phyloP scores from a whole-genome alignment of 1,140 invertebrate genomes.

The Orchestia grillus region DNA sequence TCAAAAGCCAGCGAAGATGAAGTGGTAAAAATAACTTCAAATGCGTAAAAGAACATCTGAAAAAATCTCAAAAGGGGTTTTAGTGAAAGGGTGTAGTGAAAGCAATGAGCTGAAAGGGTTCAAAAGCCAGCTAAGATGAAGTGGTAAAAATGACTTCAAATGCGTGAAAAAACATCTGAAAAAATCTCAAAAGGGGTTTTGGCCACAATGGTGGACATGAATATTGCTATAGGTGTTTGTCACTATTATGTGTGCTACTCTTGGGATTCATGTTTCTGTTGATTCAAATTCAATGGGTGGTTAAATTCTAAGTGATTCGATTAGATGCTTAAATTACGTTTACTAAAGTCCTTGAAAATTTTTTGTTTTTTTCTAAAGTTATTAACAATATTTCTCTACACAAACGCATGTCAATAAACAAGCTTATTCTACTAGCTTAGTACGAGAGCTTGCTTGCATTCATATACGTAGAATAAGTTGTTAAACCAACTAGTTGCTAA shows the following conservation, averaged over 20 bases:
- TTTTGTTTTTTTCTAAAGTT: background rate
- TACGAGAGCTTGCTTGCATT: background rate
- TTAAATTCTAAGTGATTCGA: background rate
- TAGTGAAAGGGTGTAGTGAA: background rate
- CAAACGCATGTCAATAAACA: background rate
- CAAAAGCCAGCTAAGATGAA: background rate
- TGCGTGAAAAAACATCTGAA: background rate
- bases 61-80: background rate
- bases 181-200: background rate
- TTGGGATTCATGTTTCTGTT: background rate
- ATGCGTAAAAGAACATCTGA: background rate
- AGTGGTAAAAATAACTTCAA: background rate
- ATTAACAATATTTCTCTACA: background rate
- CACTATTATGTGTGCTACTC: background rate
- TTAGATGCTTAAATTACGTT: background rate
- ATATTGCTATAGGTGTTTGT: background rate
- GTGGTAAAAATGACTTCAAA: background rate
- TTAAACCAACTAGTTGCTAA: background rate
- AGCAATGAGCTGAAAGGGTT: background rate
- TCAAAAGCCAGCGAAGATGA: background rate
- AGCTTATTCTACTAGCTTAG: background rate
- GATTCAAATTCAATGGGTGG: background rate
- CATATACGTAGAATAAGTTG: background rate
- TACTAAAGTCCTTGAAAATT: background rate
- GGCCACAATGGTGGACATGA: too few relatives aligned